Evolutionary conservation across 2,888 invertebrate species (phyloP), one percentile per base, ranked within the genome.

Genomic region (Dynastes tityus): DNA sequence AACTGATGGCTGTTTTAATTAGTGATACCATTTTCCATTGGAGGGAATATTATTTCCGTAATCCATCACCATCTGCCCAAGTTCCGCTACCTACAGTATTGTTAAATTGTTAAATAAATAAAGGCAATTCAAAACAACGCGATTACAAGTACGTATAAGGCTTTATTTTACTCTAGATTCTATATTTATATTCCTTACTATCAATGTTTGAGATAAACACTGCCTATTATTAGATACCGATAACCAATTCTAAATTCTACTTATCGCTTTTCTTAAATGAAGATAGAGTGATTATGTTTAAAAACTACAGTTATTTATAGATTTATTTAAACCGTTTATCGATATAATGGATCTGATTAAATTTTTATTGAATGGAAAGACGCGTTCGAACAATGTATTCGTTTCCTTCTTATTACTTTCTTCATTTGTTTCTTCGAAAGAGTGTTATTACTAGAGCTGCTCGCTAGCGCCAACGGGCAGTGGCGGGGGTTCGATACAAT

Each of bases 221-320:
- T 79, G 76, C 80, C 80, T 82, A 81, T 79, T 80, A 82, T 78
- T 82, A 82, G 79, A 77, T 37, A 78, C 70, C 78, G 81, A 82
- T 81, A 81, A 82, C 74, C 45, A 65, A 71, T 80, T 80, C 80
- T 76, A 78, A 75, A 78, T 80, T 80, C 73, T 80, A 80, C 79
- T 79, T 79, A 79, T 80, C 71, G 63, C 61, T 71, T 76, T 71
- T 78, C 45, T 63, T 78, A 32, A 61, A 61, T 53, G 67, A n/a
- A 27, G 22, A 61, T 79, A 70, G 29, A 79, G 53, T 63, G 29
- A 61, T 63, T 29, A 64, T 58, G 37, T 49, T 64, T 51, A 53
- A 51, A 53, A 70, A 68, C 16, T 22, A 68, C 51, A 27, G 40
- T 71, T 77, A 67, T 68, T 77, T 77, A 77, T 77, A 77, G 55